Percentiles rank a stretch among this genome's conserved stretches.
These are phyloP conservation scores for Chymomyza amoena DNA, from an alignment of 2,888 invertebrate species.

Conservation along the genomic window DNA sequence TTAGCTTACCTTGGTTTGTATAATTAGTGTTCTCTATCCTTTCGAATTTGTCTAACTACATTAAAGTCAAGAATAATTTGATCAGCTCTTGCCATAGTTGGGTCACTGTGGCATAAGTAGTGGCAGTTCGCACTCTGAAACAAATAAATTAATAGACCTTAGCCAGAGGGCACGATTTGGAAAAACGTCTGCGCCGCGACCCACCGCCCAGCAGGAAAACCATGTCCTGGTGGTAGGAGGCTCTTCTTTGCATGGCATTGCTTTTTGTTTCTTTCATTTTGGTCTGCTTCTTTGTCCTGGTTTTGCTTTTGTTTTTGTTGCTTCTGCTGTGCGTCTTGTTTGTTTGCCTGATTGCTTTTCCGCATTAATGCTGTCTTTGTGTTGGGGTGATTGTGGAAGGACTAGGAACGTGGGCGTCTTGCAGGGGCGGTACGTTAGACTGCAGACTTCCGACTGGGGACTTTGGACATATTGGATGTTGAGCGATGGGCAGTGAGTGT, in stretches of 20 bases:
- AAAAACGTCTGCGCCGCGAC: too few relatives aligned
- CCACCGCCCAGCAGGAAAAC: neutral
- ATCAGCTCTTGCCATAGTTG: neutral
- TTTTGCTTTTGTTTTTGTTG: neutral
- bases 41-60: neutral
- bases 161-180: neutral
- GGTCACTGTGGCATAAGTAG: neutral
- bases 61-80: neutral
- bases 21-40: neutral
- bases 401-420: neutral
- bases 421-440: neutral
- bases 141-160: constrained; percentile 3
- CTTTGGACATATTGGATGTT: neutral
- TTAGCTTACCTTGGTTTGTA: neutral
- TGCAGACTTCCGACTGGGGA: neutral
- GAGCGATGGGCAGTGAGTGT: neutral
- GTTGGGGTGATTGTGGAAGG: neutral
- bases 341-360: constrained; percentile 27
- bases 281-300: neutral
- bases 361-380: constrained; percentile 25
- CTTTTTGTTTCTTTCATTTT: neutral
- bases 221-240: neutral
- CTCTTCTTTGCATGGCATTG: neutral
- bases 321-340: constrained; percentile 1
- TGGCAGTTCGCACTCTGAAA: neutral